phyloP scores from a whole-genome alignment of 2,113 vertebrate genomes.

The Syrrhaptes paradoxus region DNA sequence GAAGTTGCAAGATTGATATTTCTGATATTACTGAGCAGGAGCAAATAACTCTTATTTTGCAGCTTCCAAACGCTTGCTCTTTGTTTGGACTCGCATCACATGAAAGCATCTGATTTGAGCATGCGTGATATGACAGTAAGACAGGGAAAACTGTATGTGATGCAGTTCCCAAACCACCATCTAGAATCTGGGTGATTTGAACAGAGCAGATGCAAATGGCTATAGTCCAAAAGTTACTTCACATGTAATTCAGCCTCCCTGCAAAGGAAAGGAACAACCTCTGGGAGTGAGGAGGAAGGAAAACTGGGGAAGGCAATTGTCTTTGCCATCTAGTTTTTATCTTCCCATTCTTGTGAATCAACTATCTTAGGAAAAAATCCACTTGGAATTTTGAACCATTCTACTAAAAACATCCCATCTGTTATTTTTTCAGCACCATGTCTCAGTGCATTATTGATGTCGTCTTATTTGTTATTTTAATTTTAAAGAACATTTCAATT shows the following conservation, averaged over 20 bases:
- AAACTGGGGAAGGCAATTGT: neutral
- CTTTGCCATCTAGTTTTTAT: neutral
- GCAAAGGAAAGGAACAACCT: neutral
- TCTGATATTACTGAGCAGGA: neutral
- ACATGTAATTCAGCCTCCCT: neutral
- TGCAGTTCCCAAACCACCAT: neutral
- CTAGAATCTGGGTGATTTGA: neutral
- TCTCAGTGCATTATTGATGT: neutral
- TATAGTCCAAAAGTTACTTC: neutral
- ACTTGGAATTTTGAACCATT: neutral
- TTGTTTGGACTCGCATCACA: neutral
- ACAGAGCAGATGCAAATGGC: neutral
- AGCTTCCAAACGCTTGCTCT: neutral
- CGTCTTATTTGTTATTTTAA: conserved; percentile 21
- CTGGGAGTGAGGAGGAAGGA: neutral
- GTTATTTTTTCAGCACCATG: neutral
- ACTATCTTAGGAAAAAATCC: neutral
- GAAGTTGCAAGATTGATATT: neutral
- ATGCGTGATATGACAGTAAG: neutral
- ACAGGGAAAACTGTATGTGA: neutral
- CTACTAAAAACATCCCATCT: neutral
- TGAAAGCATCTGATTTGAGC: neutral
- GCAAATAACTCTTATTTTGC: neutral
- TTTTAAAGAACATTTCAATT: neutral
- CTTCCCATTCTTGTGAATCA: neutral